A percentile compares a stretch with the other conserved stretches of the same genome.
Evolutionary conservation across 2,113 vertebrate species (phyloP).

Genomic region (Tympanuchus pallidicinctus): DNA sequence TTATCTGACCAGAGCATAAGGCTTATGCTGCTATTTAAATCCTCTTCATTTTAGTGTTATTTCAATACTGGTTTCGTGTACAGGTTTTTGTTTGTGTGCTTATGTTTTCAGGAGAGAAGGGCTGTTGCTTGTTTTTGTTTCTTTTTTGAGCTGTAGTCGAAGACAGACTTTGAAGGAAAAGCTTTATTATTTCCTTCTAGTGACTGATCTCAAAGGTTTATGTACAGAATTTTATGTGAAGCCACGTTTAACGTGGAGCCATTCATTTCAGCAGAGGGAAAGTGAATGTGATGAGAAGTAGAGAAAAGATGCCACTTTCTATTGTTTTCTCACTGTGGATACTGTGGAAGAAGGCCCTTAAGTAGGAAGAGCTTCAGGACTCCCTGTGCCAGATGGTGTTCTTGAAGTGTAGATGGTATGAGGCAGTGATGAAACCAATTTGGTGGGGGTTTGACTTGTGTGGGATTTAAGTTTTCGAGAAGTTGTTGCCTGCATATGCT

Average conservation of each 20-base stretch:
- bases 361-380: neutral
- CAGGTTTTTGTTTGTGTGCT: neutral
- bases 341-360: neutral
- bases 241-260: neutral
- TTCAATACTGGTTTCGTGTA: neutral
- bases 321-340: rapidly evolving
- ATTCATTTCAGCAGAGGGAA: neutral
- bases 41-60: neutral
- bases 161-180: neutral
- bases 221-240: neutral
- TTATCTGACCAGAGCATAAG: neutral
- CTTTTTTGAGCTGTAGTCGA: neutral
- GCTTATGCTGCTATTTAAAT: neutral
- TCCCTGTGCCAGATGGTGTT: neutral
- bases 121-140: neutral
- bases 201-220: neutral
- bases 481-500: neutral
- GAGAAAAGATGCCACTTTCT: neutral
- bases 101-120: neutral
- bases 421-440: neutral
- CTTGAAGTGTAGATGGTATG: neutral
- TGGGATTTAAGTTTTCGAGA: neutral
- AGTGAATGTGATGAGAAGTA: rapidly evolving
- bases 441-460: neutral
- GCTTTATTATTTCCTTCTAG: neutral